A percentile compares a stretch with the other conserved stretches of the same genome.
phyloP scores from a whole-genome alignment of 2,888 invertebrate genomes.

The Molorchus minor region DNA sequence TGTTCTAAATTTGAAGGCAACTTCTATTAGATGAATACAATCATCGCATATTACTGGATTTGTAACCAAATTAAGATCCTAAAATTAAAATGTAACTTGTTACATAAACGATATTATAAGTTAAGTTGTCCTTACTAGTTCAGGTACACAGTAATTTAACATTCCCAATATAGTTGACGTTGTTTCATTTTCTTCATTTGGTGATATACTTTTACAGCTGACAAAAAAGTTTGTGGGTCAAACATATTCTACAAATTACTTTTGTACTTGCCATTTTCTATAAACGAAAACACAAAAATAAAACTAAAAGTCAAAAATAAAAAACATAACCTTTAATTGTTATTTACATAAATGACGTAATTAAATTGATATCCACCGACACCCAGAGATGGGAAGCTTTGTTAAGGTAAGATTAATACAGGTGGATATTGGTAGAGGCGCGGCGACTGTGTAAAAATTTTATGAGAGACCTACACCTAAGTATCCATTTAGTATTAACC shows the following conservation, averaged over 20 bases:
- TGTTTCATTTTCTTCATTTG: conserved; percentile 20
- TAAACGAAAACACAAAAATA: neutral
- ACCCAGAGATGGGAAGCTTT: too few species aligned
- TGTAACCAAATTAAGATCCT: conserved; percentile 34
- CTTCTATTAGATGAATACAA: conserved; percentile 33
- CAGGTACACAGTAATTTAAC: conserved; percentile 35
- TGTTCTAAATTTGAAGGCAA: conserved; percentile 39
- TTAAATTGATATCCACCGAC: too few species aligned
- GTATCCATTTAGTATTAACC: neutral
- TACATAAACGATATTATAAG: neutral
- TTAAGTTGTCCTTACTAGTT: conserved; percentile 25
- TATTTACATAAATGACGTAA: too few species aligned
- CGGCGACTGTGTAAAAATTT: too few species aligned
- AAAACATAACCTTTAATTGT: neutral
- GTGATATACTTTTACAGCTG: conserved; percentile 23
- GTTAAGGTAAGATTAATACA: too few species aligned
- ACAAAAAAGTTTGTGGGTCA: conserved; percentile 15
- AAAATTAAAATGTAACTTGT: conserved; percentile 15
- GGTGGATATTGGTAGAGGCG: too few species aligned
- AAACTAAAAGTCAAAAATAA: neutral
- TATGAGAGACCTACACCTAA: neutral
- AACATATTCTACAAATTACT: conserved; percentile 23
- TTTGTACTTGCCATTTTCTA: conserved; percentile 8
- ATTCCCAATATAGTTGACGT: conserved; percentile 23
- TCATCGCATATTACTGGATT: conserved; percentile 35